A percentile compares a stretch with the other conserved stretches of the same genome.
Evolutionary conservation across 1,140 invertebrate species (phyloP).

Genomic region (Aphelenchoides fujianensis): DNA sequence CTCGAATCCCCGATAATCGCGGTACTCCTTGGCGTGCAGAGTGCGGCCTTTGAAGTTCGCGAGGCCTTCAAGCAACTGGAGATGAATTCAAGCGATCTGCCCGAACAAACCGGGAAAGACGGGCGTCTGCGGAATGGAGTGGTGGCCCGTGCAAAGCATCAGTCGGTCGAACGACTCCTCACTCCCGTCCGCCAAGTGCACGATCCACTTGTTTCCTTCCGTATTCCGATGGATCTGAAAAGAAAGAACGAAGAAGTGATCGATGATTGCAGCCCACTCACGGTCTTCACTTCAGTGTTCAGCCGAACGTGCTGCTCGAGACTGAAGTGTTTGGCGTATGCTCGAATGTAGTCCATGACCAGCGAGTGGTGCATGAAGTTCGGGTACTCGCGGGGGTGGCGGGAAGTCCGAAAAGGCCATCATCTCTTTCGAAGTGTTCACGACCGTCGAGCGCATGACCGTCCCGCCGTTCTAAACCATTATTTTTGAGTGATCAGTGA

Average conservation of each 20-base stretch:
- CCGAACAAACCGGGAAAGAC: slow-evolving; percentile 12
- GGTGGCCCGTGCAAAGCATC: slow-evolving; percentile 65
- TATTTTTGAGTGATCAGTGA: slow-evolving; percentile 18
- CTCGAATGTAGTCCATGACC: slow-evolving; percentile 64
- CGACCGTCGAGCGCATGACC: slow-evolving; percentile 64
- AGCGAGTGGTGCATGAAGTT: slow-evolving; percentile 65
- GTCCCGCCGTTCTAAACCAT: slow-evolving; percentile 58
- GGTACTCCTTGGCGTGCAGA: slow-evolving; percentile 65
- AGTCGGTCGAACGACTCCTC: slow-evolving; percentile 53
- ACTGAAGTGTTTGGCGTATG: slow-evolving; percentile 64
- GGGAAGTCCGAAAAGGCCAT: slow-evolving; percentile 67
- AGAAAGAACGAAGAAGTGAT: background rate
- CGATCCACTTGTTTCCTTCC: slow-evolving; percentile 35
- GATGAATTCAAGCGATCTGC: background rate
- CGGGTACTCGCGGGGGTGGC: slow-evolving; percentile 64
- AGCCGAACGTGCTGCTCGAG: slow-evolving; percentile 61
- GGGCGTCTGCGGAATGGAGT: slow-evolving; percentile 61
- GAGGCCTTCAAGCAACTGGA: slow-evolving; percentile 50
- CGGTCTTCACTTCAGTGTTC: slow-evolving; percentile 58
- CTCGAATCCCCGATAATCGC: slow-evolving; percentile 61
- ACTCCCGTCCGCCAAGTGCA: slow-evolving; percentile 39
- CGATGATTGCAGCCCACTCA: slow-evolving; percentile 31
- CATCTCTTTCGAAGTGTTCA: slow-evolving; percentile 67
- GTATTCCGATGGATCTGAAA: slow-evolving; percentile 22
- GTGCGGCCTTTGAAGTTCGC: slow-evolving; percentile 64